phyloP scores from a whole-genome alignment of 2,113 vertebrate genomes.

The Leucoraja erinaceus region DNA sequence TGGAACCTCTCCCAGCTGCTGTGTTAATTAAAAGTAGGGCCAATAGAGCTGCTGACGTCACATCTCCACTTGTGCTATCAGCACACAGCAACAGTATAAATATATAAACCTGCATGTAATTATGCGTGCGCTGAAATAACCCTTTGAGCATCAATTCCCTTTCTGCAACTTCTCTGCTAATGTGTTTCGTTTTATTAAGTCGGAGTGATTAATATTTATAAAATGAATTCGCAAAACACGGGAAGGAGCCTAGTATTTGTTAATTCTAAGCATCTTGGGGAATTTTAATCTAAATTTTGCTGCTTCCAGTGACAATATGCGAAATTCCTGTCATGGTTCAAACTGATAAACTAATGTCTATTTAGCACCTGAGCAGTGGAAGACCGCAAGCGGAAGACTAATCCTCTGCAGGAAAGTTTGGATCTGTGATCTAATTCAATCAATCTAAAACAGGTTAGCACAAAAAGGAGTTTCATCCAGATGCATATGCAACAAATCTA shows the following conservation, averaged over 20 bases:
- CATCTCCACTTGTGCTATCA: neutral
- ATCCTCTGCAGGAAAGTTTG: neutral
- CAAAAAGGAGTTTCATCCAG: neutral
- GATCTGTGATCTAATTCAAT: neutral
- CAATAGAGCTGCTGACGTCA: neutral
- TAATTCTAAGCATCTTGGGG: neutral
- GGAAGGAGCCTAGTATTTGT: neutral
- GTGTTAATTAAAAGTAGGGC: slow-evolving; percentile 23
- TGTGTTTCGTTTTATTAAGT: neutral
- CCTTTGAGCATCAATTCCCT: neutral
- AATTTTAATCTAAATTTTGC: neutral
- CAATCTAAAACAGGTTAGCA: neutral
- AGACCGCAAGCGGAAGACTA: neutral
- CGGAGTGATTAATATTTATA: slow-evolving; percentile 14
- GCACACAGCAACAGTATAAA: neutral
- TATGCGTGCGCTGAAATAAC: neutral
- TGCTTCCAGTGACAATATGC: neutral
- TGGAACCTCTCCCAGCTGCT: neutral
- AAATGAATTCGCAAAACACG: neutral
- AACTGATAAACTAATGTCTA: neutral
- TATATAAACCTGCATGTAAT: neutral
- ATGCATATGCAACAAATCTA: neutral
- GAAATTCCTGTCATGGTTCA: neutral
- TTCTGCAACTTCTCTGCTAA: neutral
- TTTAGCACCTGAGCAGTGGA: neutral